Conservation (phyloP, 2,113 vertebrate species). For the Paramisgurnus dabryanus region DNA sequence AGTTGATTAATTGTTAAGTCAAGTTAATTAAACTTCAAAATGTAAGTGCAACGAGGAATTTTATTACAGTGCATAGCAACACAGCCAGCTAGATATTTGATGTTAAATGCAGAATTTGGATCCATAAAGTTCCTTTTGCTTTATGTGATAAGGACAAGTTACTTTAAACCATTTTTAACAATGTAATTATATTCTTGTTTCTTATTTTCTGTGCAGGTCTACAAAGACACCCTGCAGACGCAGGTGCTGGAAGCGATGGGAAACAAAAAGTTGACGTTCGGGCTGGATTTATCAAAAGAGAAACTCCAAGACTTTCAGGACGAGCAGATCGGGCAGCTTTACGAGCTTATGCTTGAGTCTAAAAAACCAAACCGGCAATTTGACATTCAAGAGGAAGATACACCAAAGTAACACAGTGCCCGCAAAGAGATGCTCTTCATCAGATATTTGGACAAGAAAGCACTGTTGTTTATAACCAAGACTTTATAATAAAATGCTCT, state of each 20-base stretch:
- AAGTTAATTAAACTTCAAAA: too few relatives aligned
- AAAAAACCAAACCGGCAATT: conserved; percentile 83
- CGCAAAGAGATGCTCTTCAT: background rate
- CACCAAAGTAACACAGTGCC: conserved; percentile 54
- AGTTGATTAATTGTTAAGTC: too few relatives aligned
- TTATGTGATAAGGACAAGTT: too few relatives aligned
- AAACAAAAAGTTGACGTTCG: conserved; percentile 68
- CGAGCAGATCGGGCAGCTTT: conserved; percentile 88
- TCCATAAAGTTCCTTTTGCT: too few relatives aligned
- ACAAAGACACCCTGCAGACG: conserved; percentile 68
- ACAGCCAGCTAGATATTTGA: too few relatives aligned
- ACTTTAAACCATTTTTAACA: too few relatives aligned
- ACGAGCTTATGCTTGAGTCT: conserved; percentile 89
- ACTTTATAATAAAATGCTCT: background rate
- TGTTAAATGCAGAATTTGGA: too few relatives aligned
- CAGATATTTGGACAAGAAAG: conserved; percentile 1
- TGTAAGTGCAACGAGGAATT: too few relatives aligned
- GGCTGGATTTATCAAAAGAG: conserved; percentile 75
- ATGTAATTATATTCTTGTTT: background rate
- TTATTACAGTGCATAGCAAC: too few relatives aligned
- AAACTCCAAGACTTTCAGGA: conserved; percentile 80
- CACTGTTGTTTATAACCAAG: conserved; percentile 11
- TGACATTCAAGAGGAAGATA: conserved; percentile 71
- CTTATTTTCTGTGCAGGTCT: conserved; percentile 57
- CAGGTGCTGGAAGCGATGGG: conserved; percentile 76